A percentile compares a stretch with the other conserved stretches of the same genome.
These are phyloP conservation scores for Alligator sinensis DNA, from an alignment of 2,113 vertebrate genomes.

Conservation along the genomic window DNA sequence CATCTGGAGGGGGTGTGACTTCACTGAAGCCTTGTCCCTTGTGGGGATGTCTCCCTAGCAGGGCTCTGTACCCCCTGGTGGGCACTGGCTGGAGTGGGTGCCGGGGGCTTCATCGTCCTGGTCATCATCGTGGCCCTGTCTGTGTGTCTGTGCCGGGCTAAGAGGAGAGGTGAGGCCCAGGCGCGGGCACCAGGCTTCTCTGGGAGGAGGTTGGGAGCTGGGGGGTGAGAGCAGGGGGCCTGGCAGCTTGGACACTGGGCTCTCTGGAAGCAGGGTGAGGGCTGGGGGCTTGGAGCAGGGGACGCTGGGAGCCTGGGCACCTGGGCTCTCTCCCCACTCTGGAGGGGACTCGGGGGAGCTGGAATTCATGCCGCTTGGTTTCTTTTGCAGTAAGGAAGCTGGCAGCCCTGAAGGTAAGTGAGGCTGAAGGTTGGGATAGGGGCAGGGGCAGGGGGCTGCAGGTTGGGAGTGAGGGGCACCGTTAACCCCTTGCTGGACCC, in stretches of 20 bases:
- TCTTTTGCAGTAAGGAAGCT: background rate
- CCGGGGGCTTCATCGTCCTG: background rate
- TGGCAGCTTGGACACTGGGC: background rate
- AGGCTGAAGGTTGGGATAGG: background rate
- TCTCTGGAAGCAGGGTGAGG: background rate
- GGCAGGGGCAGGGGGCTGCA: no score
- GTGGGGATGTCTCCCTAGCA: no score
- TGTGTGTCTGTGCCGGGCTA: background rate
- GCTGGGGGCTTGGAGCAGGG: background rate
- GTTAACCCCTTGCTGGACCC: background rate
- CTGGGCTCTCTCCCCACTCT: background rate
- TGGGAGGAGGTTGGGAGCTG: no score
- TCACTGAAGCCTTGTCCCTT: no score
- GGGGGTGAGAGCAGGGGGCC: background rate
- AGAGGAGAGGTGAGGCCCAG: background rate
- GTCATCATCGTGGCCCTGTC: background rate
- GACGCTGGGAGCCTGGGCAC: background rate
- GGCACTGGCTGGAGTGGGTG: rapidly evolving
- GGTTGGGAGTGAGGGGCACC: background rate
- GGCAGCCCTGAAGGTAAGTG: background rate
- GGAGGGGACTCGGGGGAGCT: background rate
- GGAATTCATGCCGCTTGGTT: background rate
- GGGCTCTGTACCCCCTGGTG: no score
- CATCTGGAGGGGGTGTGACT: no score
- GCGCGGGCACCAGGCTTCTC: no score